Evolutionary conservation across 1,140 invertebrate species (phyloP), one percentile per base, ranked within the genome.

Genomic region (Listronotus bonariensis): DNA sequence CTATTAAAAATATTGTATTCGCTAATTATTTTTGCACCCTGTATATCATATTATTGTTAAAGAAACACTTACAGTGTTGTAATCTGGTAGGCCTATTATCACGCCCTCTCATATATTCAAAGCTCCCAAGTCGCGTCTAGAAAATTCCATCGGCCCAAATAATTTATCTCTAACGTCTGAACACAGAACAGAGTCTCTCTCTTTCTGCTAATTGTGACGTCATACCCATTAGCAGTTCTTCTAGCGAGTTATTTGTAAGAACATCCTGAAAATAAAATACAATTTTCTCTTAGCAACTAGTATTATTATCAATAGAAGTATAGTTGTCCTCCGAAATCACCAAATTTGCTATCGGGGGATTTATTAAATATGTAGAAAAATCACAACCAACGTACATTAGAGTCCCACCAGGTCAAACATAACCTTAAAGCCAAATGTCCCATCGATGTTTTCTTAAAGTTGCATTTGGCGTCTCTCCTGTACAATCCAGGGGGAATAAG

Each of bases 351-450:
- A n/a, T n/a, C n/a, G n/a, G n/a, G n/a, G n/a, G n/a, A n/a, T n/a
- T n/a, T n/a, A n/a, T n/a, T n/a, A n/a, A n/a, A n/a, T n/a, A n/a
- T n/a, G n/a, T n/a, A n/a, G n/a, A n/a, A n/a, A n/a, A n/a, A n/a
- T n/a, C n/a, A n/a, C n/a, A n/a, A 4, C 11, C 17, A 17, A 66
- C 87, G 89, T 80, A 96, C 95, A 80, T 93, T 96, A 9, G 96
- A 93, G 77, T 97, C 93, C 95, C 96, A 99, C 95, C 96, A 99
- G 4, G 95, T 96, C 17, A 96, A 92, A 76, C 97, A 99, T 0
- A 99, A 84, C 45, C 97, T 84, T 5, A 98, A 87, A 0, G 94
- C 95, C 0, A 89, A 87, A 76, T 89, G 88, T 1, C 93, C 93
- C 70, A 86, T 92, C 6, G 86, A 83, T 0, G 92, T 95, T 73